A percentile compares a stretch with the other conserved stretches of the same genome.
phyloP scores from a whole-genome alignment of 2,888 invertebrate species.

The Thumatha senex region DNA sequence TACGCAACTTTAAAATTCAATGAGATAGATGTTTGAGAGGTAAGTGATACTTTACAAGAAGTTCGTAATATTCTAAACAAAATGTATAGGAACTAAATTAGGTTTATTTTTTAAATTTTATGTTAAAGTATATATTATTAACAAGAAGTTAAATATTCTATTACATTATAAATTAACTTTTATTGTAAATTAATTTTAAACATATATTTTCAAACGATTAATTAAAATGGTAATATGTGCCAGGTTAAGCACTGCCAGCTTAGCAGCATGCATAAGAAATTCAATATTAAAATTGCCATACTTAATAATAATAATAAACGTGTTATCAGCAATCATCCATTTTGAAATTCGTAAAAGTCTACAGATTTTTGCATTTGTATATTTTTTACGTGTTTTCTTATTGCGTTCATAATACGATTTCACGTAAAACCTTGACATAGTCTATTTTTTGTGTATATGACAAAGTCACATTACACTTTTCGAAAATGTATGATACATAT shows the following conservation, averaged over 20 bases:
- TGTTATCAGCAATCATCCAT: constrained; percentile 22
- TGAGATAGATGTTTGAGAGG: constrained; percentile 80
- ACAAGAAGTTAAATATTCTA: too few relatives aligned
- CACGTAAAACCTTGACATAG: too few relatives aligned
- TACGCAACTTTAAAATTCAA: constrained; percentile 80
- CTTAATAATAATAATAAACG: constrained; percentile 2
- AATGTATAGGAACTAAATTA: neutral
- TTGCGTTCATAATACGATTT: too few relatives aligned
- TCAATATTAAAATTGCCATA: constrained; percentile 12
- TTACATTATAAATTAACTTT: too few relatives aligned
- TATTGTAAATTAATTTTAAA: too few relatives aligned
- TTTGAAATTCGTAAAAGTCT: constrained; percentile 5
- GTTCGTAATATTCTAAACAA: neutral
- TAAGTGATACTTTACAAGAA: constrained; percentile 44
- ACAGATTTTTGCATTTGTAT: too few relatives aligned
- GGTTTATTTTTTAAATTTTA: too few relatives aligned
- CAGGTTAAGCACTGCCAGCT: constrained; percentile 32
- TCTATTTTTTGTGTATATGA: too few relatives aligned
- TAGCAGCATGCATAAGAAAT: constrained; percentile 27
- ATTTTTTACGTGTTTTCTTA: too few relatives aligned
- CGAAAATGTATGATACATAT: too few relatives aligned
- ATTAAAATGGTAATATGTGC: constrained; percentile 59
- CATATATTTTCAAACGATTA: neutral
- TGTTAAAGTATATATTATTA: too few relatives aligned
- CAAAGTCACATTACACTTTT: too few relatives aligned